Base-by-base conservation (phyloP, 2,113 vertebrate species). In the Trichechus manatus region DNA sequence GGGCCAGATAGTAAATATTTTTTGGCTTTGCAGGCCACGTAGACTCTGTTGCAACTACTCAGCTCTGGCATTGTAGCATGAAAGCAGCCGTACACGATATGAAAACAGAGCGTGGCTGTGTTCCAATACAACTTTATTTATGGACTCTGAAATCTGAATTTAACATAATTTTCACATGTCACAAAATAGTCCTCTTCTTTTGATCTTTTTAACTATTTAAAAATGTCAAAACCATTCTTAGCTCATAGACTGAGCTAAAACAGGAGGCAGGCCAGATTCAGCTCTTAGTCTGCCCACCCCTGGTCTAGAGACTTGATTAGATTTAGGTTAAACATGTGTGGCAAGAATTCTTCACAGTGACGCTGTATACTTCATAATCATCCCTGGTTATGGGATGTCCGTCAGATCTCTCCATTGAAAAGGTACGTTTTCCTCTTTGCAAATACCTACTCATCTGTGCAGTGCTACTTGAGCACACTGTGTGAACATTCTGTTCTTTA, bases 121-220 rank as follows among this genome's bases (percentile, higher is more conserved):
- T 90, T 84, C 85, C 61, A 36, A 50, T 39, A 64, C 36, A 77
- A 81, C 80, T 93, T 86, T 91, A 95, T 79, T 94, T 93, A 80
- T 87, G 59, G 84, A 95, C 50, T 63, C 0, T 87, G 91, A 89
- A 72, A 95, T 74, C 87, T 78, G 77, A 64, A 84, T 87, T 96
- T 87, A 91, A 83, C 39, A n/a, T 92, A 36, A 70, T 96, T 96
- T 85, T 93, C 85, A 29, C 75, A 89, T 93, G 56, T 87, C 94
- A 72, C 5, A 10, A 95, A 92, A 82, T 88, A 81, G 53, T 56
- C 53, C 47, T 91, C 53, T 61, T 81, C 42, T 92, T 85, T 33
- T 25, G 87, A 64, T 33, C 88, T 92, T 66, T 53, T 56, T 63
- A 97, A 56, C 66, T 42, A 77, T 63, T 95, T 74, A n/a, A 93